Evolutionary conservation across 2,797 vertebrate species (phyloP).

Genomic region (Silurus lanzhouensis): DNA sequence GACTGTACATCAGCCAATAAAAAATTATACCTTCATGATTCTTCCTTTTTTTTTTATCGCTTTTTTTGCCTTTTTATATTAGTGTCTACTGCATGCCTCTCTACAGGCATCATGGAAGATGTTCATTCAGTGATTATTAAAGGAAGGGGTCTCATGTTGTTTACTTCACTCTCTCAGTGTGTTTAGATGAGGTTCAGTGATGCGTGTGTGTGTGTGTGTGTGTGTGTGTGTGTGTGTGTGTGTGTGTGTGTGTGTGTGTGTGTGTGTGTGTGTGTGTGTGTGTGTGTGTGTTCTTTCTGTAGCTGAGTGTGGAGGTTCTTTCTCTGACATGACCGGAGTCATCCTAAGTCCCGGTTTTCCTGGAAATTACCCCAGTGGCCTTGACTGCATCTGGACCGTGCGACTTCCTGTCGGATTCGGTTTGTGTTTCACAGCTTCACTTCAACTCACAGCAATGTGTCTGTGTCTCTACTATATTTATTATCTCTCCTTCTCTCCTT

Average conservation of each 20-base stretch:
- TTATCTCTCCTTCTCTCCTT: not conserved
- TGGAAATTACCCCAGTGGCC: constrained; percentile 95
- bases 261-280: constrained; percentile 21
- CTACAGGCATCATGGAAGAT: too few species aligned
- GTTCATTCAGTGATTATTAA: too few species aligned
- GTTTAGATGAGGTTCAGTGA: constrained; percentile 52
- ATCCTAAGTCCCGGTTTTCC: constrained; percentile 96
- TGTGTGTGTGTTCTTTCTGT: constrained; percentile 60
- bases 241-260: constrained; percentile 43
- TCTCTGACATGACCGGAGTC: constrained; percentile 91
- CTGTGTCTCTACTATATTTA: not conserved
- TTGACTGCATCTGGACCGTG: constrained; percentile 95
- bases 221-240: constrained; percentile 23
- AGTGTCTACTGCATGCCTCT: too few species aligned
- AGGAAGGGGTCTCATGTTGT: not conserved
- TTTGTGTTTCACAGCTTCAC: constrained; percentile 66
- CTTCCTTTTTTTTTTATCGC: not conserved
- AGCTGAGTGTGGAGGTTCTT: constrained; percentile 92
- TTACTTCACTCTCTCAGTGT: not conserved
- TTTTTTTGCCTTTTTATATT: not conserved
- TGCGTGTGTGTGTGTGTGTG: constrained; percentile 46
- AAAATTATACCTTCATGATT: not conserved
- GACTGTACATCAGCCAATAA: not conserved
- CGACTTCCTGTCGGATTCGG: constrained; percentile 91
- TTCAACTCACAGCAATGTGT: not conserved